phyloP scores from a whole-genome alignment of 2,113 vertebrate genomes.

The Odontophorus gujanensis region DNA sequence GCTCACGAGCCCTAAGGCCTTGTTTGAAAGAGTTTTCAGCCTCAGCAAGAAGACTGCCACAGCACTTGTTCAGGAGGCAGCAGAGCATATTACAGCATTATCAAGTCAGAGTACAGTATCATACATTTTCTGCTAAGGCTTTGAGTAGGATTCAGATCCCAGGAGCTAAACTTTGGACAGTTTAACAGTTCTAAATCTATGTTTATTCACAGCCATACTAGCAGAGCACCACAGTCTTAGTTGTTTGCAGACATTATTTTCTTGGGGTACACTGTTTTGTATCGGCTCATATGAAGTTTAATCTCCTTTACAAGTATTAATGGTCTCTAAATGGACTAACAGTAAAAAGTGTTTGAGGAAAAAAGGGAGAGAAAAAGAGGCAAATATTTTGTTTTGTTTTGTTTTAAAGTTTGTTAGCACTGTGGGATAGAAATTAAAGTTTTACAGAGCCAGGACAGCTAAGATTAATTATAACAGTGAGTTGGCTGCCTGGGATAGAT shows the following conservation, averaged over 20 bases:
- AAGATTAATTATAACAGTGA: constrained; percentile 46
- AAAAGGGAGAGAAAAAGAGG: not conserved
- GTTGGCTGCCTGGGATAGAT: constrained; percentile 22
- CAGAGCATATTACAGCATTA: not conserved
- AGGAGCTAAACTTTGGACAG: constrained; percentile 1
- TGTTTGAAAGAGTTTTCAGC: constrained; percentile 51
- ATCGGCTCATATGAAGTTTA: not conserved
- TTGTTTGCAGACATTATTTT: not conserved
- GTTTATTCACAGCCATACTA: not conserved
- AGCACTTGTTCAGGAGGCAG: not conserved
- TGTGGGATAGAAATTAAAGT: constrained; percentile 35
- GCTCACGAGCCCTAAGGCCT: constrained; percentile 35
- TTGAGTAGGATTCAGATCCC: not conserved
- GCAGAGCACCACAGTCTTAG: not conserved
- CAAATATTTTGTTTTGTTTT: constrained; percentile 23
- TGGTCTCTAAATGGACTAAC: not conserved
- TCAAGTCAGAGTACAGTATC: not conserved
- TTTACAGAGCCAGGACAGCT: constrained; percentile 38
- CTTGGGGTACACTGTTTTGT: not conserved
- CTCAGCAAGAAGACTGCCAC: constrained; percentile 52
- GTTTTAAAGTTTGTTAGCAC: constrained; percentile 24
- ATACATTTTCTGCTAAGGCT: constrained; percentile 20
- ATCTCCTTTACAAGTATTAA: not conserved
- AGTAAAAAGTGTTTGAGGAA: not conserved
- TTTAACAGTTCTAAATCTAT: constrained; percentile 18